Conservation (phyloP, 2,888 invertebrate genomes). For the Troides aeacus region DNA sequence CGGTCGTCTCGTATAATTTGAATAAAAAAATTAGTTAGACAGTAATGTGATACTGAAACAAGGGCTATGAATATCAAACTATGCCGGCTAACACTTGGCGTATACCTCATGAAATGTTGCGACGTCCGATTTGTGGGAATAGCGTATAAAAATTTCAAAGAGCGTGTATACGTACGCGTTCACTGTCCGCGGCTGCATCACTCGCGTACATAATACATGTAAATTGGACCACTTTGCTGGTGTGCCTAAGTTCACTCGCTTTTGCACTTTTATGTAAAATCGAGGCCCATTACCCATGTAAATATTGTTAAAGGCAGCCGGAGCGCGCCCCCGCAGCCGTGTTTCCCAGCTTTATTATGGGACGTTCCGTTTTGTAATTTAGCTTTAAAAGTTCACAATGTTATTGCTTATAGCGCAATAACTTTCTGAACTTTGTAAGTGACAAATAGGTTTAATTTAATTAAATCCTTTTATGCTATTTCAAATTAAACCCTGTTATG, state of each 20-base stretch:
- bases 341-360: constrained; percentile 39
- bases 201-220: constrained; percentile 75
- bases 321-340: constrained; percentile 8
- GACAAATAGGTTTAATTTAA: constrained; percentile 29
- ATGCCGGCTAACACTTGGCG: constrained; percentile 45
- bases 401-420: constrained; percentile 18
- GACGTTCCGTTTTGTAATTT: constrained; percentile 42
- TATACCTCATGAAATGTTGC: constrained; percentile 64
- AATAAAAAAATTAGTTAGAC: not conserved
- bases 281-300: constrained; percentile 61
- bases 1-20: too few relatives aligned
- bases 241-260: constrained; percentile 71
- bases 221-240: constrained; percentile 76
- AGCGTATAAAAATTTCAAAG: constrained; percentile 74
- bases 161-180: constrained; percentile 55
- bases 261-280: constrained; percentile 76
- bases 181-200: constrained; percentile 62
- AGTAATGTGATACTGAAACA: constrained; percentile 21
- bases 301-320: constrained; percentile 69
- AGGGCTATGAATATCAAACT: constrained; percentile 36
- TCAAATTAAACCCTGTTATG: constrained; percentile 32
- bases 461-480: constrained; percentile 28
- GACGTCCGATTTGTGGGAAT: constrained; percentile 73
- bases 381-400: constrained; percentile 20
- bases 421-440: constrained; percentile 15